Evolutionary conservation across 2,797 vertebrate species (phyloP).

Genomic region (Diplodus sargus): DNA sequence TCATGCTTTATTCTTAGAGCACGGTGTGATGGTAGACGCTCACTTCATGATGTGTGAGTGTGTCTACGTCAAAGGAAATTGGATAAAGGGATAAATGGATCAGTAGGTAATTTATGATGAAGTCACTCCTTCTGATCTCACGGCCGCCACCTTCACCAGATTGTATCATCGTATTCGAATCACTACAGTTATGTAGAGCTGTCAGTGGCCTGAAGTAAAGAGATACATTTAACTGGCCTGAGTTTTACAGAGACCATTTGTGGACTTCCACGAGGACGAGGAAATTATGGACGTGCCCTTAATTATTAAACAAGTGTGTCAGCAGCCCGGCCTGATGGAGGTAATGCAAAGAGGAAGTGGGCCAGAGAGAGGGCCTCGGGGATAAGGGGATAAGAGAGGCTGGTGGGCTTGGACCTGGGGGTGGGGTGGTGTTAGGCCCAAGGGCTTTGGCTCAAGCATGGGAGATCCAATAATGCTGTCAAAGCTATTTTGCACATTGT

Average conservation of each 20-base stretch:
- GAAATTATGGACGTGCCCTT: conserved; percentile 84
- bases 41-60: conserved; percentile 15
- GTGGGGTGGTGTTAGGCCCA: conserved; percentile 58
- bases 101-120: conserved; percentile 33
- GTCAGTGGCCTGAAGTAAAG: conserved; percentile 64
- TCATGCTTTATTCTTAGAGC: conserved; percentile 23
- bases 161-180: conserved; percentile 34
- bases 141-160: conserved; percentile 4
- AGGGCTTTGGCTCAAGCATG: conserved; percentile 62
- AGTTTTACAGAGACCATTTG: conserved; percentile 80
- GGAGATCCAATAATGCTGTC: conserved; percentile 75
- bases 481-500: conserved; percentile 71
- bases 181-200: conserved; percentile 45
- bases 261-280: conserved; percentile 83
- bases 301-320: conserved; percentile 89
- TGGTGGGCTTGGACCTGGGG: conserved; percentile 68
- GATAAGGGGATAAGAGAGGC: conserved; percentile 62
- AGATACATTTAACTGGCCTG: conserved; percentile 75
- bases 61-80: conserved; percentile 36
- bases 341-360: conserved; percentile 87
- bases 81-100: conserved; percentile 31
- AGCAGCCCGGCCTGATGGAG: conserved; percentile 85
- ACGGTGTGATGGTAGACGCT: conserved; percentile 9
- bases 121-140: not conserved
- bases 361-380: conserved; percentile 76